Evolutionary conservation across 2,888 invertebrate genomes (phyloP).

Genomic region (Drosophila pegasa): DNA sequence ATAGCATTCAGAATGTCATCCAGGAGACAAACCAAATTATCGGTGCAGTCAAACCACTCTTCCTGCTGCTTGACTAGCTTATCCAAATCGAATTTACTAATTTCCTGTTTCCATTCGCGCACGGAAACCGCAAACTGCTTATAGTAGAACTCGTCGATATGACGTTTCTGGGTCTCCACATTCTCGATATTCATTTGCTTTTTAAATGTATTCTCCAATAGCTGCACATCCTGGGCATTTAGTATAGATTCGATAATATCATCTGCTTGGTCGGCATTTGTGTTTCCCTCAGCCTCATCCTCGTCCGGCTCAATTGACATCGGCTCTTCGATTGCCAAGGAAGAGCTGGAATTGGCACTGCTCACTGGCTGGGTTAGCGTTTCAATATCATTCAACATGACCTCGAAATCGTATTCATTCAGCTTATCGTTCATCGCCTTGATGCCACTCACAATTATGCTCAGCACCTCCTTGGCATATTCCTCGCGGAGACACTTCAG

Average conservation of each 20-base stretch:
- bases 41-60: slow-evolving; percentile 89
- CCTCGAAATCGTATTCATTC: slow-evolving; percentile 86
- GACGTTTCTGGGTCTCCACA: slow-evolving; percentile 33
- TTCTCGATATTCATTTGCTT: slow-evolving; percentile 84
- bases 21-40: slow-evolving; percentile 88
- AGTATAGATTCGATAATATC: slow-evolving; percentile 80
- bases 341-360: background rate
- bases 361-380: slow-evolving; percentile 28
- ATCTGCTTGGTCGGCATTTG: slow-evolving; percentile 56
- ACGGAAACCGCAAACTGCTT: slow-evolving; percentile 85
- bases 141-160: slow-evolving; percentile 73
- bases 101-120: slow-evolving; percentile 87
- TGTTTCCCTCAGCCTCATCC: background rate
- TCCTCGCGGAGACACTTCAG: slow-evolving; percentile 89
- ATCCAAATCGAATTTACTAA: slow-evolving; percentile 87
- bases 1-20: slow-evolving; percentile 88
- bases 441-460: slow-evolving; percentile 87
- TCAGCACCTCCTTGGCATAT: slow-evolving; percentile 90
- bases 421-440: slow-evolving; percentile 85
- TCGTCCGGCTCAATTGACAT: slow-evolving; percentile 18
- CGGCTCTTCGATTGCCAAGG: slow-evolving; percentile 16
- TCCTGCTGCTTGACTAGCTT: slow-evolving; percentile 87
- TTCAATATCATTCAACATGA: slow-evolving; percentile 62
- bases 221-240: slow-evolving; percentile 75
- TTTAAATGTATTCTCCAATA: slow-evolving; percentile 86